Evolutionary conservation across 92 coral and sea anemone genomes (phyloP).

Genomic region (Phymanthus crucifer): DNA sequence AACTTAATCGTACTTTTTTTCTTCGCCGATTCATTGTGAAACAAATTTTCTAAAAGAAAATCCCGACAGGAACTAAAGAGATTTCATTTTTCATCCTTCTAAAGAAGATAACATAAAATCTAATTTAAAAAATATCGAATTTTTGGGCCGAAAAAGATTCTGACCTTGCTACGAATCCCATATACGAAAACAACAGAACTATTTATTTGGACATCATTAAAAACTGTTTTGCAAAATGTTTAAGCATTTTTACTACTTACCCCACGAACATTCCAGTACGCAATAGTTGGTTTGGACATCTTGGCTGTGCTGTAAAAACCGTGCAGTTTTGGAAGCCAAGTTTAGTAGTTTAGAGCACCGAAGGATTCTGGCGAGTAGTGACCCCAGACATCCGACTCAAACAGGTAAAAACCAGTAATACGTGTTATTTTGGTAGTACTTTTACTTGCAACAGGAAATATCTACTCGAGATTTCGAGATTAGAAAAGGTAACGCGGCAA

Average conservation of each 20-base stretch:
- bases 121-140: background rate
- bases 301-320: background rate
- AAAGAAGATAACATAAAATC: background rate
- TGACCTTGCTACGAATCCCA: too few species aligned
- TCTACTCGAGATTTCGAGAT: too few species aligned
- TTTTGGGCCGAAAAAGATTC: too few species aligned
- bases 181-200: too few species aligned
- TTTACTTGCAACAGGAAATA: background rate
- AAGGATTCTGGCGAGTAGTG: background rate
- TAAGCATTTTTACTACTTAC: conserved; percentile 23
- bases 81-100: too few species aligned
- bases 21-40: too few species aligned
- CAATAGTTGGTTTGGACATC: conserved; percentile 39
- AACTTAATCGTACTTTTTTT: too few species aligned
- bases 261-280: conserved; percentile 75
- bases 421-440: background rate
- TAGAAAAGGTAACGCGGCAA: too few species aligned
- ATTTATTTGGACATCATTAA: too few species aligned
- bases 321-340: background rate
- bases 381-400: background rate
- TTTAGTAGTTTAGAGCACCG: background rate
- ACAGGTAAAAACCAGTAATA: background rate
- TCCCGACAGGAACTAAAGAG: too few species aligned
- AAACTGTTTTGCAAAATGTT: too few species aligned
- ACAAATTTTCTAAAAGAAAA: too few species aligned